Base-by-base conservation (phyloP, 2,888 invertebrate species). In the Eupithecia tripunctaria region DNA sequence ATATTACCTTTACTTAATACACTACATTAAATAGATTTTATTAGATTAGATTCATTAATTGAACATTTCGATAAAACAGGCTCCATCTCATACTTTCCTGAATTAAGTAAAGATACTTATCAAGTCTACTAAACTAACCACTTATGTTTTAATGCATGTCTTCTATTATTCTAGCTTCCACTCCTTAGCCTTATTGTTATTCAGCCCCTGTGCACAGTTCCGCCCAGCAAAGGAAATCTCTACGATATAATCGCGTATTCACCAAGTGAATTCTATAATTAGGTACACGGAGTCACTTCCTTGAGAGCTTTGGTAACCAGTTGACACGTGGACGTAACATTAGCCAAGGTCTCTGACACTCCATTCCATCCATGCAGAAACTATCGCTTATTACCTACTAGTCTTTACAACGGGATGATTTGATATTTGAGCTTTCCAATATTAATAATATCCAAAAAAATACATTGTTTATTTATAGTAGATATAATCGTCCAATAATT, bases 121-220 rank as follows among this genome's bases (percentile, higher is more conserved):
- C 51, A 56, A 14, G 12, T 25, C 25, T 56, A 21, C 25, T 25
- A 56, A 27, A 21, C 25, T 25, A 56, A 27, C 27, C 29, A 29
- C 8, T 18, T 29, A 2, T 18, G 27, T 60, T 60, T n/a, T 18
- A n/a, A 43, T 60, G 29, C 32, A 65, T 43, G 43, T 25, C 10
- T 27, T 65, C 29, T n/a, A 59, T 56, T 36, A 25, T 59, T 56
- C 67, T 21, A 56, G 14, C 59, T 29, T n/a, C 43, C 43, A 43
- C 62, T 25, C 43, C 36, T 21, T 10, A 68, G 38, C 27, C 41
- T 43, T 76, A 82, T 85, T 85, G 76, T 71, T 74, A 85, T 84
- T 84, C 84, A 78, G 78, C 76, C 76, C 76, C 75, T 80, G 79
- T 78, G 71, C 72, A 77, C 72, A 82, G 84, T 81, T 85, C 82